phyloP scores from a whole-genome alignment of 2,797 vertebrate genomes.

The Anabacerthia variegaticeps region DNA sequence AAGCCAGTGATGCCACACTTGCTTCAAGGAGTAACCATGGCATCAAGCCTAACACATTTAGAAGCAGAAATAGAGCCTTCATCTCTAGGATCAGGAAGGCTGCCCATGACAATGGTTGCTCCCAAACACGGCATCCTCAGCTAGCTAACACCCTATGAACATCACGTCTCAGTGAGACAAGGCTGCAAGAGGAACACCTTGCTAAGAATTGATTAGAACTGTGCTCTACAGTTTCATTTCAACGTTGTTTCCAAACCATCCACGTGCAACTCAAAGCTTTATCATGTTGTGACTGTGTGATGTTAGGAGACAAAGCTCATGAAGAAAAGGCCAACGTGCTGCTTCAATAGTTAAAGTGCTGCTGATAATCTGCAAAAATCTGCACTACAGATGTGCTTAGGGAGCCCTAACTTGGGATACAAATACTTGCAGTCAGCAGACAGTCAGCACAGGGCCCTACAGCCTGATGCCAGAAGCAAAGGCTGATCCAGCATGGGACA shows the following conservation, averaged over 20 bases:
- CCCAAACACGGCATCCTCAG: fast-evolving
- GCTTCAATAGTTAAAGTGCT: neutral
- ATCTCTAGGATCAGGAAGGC: neutral
- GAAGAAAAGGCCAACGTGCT: neutral
- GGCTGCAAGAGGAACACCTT: neutral
- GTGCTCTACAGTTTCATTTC: neutral
- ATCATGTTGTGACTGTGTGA: neutral
- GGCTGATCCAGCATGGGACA: neutral
- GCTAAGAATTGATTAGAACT: neutral
- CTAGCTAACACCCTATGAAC: neutral
- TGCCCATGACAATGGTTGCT: neutral
- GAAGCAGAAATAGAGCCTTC: neutral
- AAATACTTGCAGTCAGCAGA: neutral
- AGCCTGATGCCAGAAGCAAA: neutral
- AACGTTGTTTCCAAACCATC: neutral
- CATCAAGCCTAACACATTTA: neutral
- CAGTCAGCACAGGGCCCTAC: neutral
- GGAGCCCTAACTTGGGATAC: neutral
- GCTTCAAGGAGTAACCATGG: neutral
- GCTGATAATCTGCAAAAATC: neutral
- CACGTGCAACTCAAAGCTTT: neutral
- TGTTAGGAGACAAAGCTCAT: neutral
- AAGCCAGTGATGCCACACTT: neutral
- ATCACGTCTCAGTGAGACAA: fast-evolving
- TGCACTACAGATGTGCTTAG: neutral